These are phyloP conservation scores for Palaemon carinicauda DNA, from an alignment of 1,140 invertebrate genomes.

Conservation along the genomic window DNA sequence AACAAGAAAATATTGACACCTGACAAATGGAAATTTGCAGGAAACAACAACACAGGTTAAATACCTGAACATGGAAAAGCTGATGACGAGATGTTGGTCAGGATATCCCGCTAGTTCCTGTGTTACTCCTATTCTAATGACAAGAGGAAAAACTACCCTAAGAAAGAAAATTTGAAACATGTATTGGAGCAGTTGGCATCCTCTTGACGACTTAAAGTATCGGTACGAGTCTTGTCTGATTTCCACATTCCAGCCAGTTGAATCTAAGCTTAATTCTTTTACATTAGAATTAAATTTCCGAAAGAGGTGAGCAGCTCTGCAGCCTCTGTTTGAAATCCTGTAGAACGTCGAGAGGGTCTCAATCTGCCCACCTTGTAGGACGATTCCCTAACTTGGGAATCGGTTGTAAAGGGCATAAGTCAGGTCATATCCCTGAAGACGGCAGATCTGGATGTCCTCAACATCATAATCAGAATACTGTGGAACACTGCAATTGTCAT, in stretches of 20 bases:
- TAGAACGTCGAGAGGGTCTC: conserved; percentile 19
- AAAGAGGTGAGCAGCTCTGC: not conserved
- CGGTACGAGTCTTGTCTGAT: not conserved
- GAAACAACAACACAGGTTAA: not conserved
- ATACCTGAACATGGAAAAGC: not conserved
- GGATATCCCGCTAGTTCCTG: not conserved
- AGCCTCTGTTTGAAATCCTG: not conserved
- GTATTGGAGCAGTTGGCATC: conserved; percentile 31
- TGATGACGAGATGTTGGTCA: conserved; percentile 4
- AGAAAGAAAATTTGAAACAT: conserved; percentile 13
- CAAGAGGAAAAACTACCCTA: conserved; percentile 19
- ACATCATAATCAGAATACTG: conserved; percentile 53
- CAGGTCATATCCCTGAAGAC: conserved; percentile 45
- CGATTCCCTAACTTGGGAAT: conserved; percentile 52
- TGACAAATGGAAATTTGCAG: not conserved
- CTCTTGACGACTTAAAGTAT: conserved; percentile 15
- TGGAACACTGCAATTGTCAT: conserved; percentile 42
- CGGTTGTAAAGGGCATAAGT: conserved; percentile 48
- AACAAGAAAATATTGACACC: not conserved
- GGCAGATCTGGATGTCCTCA: conserved; percentile 48
- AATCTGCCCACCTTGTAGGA: conserved; percentile 19
- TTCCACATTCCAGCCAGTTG: not conserved
- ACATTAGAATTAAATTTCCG: not conserved
- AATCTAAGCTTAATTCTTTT: not conserved
- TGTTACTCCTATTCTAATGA: conserved; percentile 39